Evolutionary conservation across 2,113 vertebrate species (phyloP), one percentile per base, ranked within the genome.

Genomic region (Pongo abelii): DNA sequence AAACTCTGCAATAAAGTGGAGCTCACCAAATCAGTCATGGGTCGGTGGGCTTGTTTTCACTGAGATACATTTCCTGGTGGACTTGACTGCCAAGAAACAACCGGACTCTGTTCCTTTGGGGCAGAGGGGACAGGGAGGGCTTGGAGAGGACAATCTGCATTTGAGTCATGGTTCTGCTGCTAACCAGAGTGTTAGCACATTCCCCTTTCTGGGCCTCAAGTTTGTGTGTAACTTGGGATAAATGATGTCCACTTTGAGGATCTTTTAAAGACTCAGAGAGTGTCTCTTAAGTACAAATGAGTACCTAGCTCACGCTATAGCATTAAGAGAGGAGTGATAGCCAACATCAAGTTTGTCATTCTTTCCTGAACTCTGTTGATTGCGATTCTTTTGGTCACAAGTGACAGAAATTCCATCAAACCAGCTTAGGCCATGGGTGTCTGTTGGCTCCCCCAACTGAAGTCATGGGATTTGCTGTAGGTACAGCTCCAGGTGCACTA

Each of bases 1-100:
- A 20, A 18, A 22, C 61, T 84, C 52, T 25, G 83, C 32, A 38
- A 3, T 11, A 18, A 32, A 35, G 52, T 8, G n/a, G 40, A 5
- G 3, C 25, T 79, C 30, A 57, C 14, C 8, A 9, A 50, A 64
- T 78, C 22, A 52, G 3, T 43, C 14, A 2, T 22, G 4, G 2
- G 12, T 12, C 0, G 0, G 20, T 5, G 43, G 50, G 30, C 32
- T 46, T 18, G 6, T 27, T 32, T 77, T n/a, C 23, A 4, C 8
- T 12, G 52, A 72, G 43, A 52, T 1, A 0, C 1, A 2, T 1
- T n/a, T 22, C 43, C 72, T 48, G 27, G 30, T n/a, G 13, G 48
- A 5, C 25, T 50, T 43, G 92, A 38, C 35, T 27, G 27, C 17
- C 0, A 18, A 32, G 52, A 74, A 30, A 61, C 27, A 32, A 67